phyloP scores from a whole-genome alignment of 30 jellyfish, hydroid and myxozoan genomes.

The Aurelia aurita complex sp. Pacific region DNA sequence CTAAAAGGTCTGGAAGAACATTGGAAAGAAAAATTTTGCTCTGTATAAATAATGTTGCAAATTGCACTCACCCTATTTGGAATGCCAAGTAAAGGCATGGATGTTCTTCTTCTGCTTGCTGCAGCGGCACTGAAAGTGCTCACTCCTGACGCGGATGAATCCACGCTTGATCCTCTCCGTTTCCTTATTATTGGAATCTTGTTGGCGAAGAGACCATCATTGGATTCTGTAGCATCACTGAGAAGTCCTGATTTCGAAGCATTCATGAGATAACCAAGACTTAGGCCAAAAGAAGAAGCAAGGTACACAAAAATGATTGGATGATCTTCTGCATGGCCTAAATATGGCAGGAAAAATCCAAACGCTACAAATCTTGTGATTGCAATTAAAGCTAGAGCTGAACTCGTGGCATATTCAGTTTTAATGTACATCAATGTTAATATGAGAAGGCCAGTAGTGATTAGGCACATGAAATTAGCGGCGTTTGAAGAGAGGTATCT shows the following conservation, averaged over 20 bases:
- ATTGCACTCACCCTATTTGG: constrained; percentile 81
- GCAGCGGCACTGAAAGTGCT: constrained; percentile 52
- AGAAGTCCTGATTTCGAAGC: constrained; percentile 2
- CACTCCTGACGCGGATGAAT: constrained; percentile 48
- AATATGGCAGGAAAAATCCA: constrained; percentile 24
- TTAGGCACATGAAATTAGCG: constrained; percentile 31
- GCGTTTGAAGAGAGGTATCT: constrained; percentile 15
- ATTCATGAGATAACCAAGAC: constrained; percentile 52
- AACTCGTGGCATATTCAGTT: constrained; percentile 11
- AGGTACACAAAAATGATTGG: constrained; percentile 31
- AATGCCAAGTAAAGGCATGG: constrained; percentile 88
- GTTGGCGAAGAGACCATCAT: constrained; percentile 33
- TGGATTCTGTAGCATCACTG: constrained; percentile 15
- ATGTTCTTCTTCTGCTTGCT: constrained; percentile 76
- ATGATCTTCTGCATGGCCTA: constrained; percentile 15
- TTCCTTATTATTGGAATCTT: constrained; percentile 80
- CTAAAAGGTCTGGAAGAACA: too few relatives aligned
- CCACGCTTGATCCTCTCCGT: constrained; percentile 87
- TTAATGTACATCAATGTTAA: neutral
- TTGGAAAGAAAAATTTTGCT: neutral
- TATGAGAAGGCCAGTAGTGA: neutral
- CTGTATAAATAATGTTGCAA: neutral
- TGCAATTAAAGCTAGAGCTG: constrained; percentile 15
- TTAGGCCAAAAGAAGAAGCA: constrained; percentile 31
- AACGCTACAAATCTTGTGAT: constrained; percentile 23